Evolutionary conservation across 2,888 invertebrate species (phyloP), one percentile per base, ranked within the genome.

Genomic region (Ophion ventricosus): DNA sequence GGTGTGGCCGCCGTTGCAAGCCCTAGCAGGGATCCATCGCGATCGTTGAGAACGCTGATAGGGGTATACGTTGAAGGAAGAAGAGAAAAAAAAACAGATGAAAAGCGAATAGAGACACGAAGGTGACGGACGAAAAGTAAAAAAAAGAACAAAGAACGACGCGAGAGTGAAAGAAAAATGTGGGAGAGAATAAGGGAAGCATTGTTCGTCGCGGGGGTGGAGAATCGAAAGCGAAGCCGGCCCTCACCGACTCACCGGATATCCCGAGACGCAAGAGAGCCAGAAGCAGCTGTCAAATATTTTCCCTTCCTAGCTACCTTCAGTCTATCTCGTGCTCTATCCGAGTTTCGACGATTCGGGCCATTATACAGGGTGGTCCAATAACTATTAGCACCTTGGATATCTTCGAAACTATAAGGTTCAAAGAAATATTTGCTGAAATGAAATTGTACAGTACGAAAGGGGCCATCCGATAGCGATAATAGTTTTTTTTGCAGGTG

Each of bases 241-340:
- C 35, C 35, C 35, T 35, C 35, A 35, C 7, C 35, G 35, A 35
- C 35, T 35, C 35, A 35, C 35, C 35, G 35, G 35, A 35, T 35
- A 35, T 35, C 35, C 35, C 35, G 35, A 35, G 35, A 35, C 35
- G 35, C 35, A 8, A 40, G 63, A n/a, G 35, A 25, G 8, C 66
- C 35, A 77, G 74, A 70, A 84, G 80, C 80, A 75, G 67, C 81
- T 77, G 84, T 84, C 81, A 84, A 81, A 81, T 81, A 84, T 81
- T 84, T 78, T 78, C 78, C 49, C 77, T 74, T 26, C 40, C 43
- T 61, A 35, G 35, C 56, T 69, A 23, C 40, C 59, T 49, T 26
- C 29, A 11, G 11, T 26, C 29, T 29, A 10, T 59, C 49, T 43
- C 25, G 26, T 67, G 11, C 70, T 67, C 35, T 14, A 1, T 14